Conservation (phyloP, 2,797 vertebrate genomes). For the Aldrovandia affinis region DNA sequence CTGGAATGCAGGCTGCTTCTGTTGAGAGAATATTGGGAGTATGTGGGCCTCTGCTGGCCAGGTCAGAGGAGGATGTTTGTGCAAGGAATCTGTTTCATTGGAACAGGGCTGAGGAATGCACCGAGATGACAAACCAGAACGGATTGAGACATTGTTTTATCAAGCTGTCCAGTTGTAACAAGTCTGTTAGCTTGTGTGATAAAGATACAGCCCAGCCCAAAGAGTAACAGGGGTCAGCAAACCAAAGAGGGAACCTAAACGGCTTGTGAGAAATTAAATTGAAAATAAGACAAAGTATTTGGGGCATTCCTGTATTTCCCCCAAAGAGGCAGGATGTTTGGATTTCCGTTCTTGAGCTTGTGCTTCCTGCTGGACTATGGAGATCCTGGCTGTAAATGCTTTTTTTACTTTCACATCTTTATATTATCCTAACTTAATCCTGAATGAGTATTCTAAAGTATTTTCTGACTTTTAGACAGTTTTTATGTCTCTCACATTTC, state of each 20-base stretch:
- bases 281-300: slow-evolving; percentile 37
- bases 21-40: slow-evolving; percentile 19
- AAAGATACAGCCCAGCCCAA: not conserved
- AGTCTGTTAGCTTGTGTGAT: not conserved
- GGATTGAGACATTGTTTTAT: slow-evolving; percentile 19
- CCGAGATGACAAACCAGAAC: slow-evolving; percentile 29
- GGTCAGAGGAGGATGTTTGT: slow-evolving; percentile 39
- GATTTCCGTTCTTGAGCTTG: slow-evolving; percentile 63
- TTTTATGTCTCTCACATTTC: no score
- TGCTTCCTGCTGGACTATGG: slow-evolving; percentile 61
- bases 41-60: slow-evolving; percentile 58
- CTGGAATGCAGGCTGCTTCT: slow-evolving; percentile 39
- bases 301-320: not conserved
- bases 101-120: slow-evolving; percentile 34
- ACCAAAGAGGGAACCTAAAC: not conserved
- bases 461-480: no score
- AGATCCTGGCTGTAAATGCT: slow-evolving; percentile 33
- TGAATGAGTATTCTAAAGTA: no score
- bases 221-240: not conserved
- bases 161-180: not conserved
- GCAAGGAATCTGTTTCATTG: slow-evolving; percentile 14
- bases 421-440: no score
- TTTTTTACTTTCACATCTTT: not conserved
- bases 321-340: not conserved
- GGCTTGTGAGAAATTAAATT: slow-evolving; percentile 27